These are phyloP conservation scores for Ectropis crepuscularia DNA, from an alignment of 2,888 invertebrate species.

Conservation along the genomic window DNA sequence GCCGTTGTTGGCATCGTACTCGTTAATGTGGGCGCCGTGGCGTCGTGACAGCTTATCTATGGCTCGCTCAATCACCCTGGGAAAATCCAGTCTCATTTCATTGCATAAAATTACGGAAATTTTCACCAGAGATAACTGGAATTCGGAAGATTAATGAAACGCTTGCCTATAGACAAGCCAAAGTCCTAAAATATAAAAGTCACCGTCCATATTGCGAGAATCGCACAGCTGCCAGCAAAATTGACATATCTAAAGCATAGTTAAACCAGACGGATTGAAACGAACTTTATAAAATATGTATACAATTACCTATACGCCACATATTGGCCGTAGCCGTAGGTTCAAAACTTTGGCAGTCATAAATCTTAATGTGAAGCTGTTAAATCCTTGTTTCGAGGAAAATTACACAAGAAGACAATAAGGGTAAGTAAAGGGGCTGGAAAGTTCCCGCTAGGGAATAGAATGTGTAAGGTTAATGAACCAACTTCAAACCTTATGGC, in stretches of 20 bases:
- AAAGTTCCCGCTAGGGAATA: slow-evolving; percentile 11
- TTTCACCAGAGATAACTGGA: slow-evolving; percentile 6
- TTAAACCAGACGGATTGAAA: background rate
- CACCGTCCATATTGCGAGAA: slow-evolving; percentile 11
- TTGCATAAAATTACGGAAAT: slow-evolving; percentile 8
- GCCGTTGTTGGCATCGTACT: slow-evolving; percentile 97
- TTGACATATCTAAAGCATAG: background rate
- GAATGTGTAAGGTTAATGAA: slow-evolving; percentile 21
- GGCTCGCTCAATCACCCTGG: slow-evolving; percentile 95
- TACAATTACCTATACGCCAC: background rate
- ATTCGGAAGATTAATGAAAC: slow-evolving; percentile 11
- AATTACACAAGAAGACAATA: slow-evolving; percentile 24
- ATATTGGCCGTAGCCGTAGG: slow-evolving; percentile 2
- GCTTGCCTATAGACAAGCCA: background rate
- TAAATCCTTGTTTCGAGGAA: slow-evolving; percentile 18
- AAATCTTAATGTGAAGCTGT: slow-evolving; percentile 24
- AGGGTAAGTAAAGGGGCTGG: slow-evolving; percentile 20
- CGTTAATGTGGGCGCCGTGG: slow-evolving; percentile 96
- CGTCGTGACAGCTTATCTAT: slow-evolving; percentile 96
- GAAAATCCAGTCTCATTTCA: slow-evolving; percentile 27
- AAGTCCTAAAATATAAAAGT: slow-evolving; percentile 4
- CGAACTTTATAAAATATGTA: background rate
- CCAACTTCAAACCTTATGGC: slow-evolving; percentile 22
- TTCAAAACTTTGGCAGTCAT: slow-evolving; percentile 11
- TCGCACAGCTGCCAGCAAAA: slow-evolving; percentile 4